Evolutionary conservation across 1,140 invertebrate species (phyloP).

Genomic region (Megathymus violae): DNA sequence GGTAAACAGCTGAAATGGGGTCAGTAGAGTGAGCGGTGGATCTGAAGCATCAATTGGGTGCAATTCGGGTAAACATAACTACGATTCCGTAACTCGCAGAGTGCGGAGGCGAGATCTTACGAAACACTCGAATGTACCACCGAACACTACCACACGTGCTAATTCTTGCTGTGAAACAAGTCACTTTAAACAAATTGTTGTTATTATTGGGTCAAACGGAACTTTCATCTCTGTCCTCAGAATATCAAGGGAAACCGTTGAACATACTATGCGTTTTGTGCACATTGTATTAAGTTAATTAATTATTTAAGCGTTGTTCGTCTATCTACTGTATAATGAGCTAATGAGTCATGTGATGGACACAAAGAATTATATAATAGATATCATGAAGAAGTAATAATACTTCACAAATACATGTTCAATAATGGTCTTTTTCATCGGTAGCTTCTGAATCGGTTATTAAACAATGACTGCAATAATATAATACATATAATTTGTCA

Average conservation of each 20-base stretch:
- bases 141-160: slow-evolving; percentile 21
- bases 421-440: background rate
- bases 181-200: background rate
- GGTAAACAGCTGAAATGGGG: slow-evolving; percentile 70
- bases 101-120: slow-evolving; percentile 55
- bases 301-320: slow-evolving; percentile 21
- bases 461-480: background rate
- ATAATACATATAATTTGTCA: background rate
- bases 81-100: slow-evolving; percentile 62
- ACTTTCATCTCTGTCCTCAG: background rate
- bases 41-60: slow-evolving; percentile 61
- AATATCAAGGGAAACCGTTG: slow-evolving; percentile 58
- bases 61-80: slow-evolving; percentile 67
- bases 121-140: slow-evolving; percentile 56
- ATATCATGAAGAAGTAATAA: background rate
- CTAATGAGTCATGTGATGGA: background rate
- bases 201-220: background rate
- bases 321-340: background rate
- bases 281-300: background rate
- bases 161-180: background rate
- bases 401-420: slow-evolving; percentile 4
- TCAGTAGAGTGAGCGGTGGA: slow-evolving; percentile 71
- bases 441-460: background rate
- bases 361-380: background rate
- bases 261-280: slow-evolving; percentile 37